A percentile compares a stretch with the other conserved stretches of the same genome.
Conservation (phyloP, 2,797 vertebrate species). For the Lacerta agilis region DNA sequence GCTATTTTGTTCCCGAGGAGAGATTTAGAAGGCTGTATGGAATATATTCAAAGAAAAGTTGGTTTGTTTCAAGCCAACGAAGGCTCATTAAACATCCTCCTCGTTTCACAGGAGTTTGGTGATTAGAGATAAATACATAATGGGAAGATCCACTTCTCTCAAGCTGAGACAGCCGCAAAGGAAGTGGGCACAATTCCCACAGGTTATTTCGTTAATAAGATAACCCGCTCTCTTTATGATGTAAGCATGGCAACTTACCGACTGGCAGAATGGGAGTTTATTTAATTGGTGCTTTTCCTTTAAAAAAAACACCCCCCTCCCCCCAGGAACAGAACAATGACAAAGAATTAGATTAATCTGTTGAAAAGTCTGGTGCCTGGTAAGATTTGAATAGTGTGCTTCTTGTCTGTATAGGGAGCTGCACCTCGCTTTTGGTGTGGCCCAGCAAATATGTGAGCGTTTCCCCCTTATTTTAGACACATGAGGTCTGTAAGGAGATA, state of each 20-base stretch:
- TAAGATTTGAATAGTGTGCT: neutral
- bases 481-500: neutral
- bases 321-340: neutral
- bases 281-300: slow-evolving; percentile 22
- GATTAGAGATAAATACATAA: slow-evolving; percentile 35
- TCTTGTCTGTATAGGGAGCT: neutral
- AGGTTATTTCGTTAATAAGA: slow-evolving; percentile 19
- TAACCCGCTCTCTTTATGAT: slow-evolving; percentile 14
- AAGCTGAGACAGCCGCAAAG: slow-evolving; percentile 13
- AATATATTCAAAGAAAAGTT: slow-evolving; percentile 34
- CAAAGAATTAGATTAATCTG: slow-evolving; percentile 11
- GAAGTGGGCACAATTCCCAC: slow-evolving; percentile 12
- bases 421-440: neutral
- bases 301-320: neutral
- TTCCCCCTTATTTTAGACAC: neutral
- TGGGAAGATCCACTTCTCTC: slow-evolving; percentile 11
- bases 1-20: slow-evolving; percentile 12
- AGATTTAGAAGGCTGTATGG: neutral
- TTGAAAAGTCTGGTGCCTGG: slow-evolving; percentile 17
- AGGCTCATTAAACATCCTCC: slow-evolving; percentile 16
- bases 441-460: neutral
- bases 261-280: slow-evolving; percentile 1
- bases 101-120: slow-evolving; percentile 13
- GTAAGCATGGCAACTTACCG: neutral
- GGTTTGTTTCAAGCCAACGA: slow-evolving; percentile 7